phyloP scores from a whole-genome alignment of 2,888 invertebrate species.

The Acholoe squamosa region DNA sequence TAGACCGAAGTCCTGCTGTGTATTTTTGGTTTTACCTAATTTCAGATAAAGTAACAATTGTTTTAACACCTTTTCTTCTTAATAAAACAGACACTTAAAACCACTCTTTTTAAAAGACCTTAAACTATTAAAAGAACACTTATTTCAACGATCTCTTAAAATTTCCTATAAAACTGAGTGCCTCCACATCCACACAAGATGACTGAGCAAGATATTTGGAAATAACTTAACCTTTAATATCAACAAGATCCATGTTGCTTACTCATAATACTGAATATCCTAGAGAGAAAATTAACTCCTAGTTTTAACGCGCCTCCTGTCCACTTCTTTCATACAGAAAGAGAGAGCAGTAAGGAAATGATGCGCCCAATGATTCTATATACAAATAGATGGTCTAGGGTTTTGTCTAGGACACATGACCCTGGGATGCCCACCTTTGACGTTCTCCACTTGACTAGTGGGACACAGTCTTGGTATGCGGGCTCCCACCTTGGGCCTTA shows the following conservation, averaged over 20 bases:
- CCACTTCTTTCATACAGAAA: background rate
- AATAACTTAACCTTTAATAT: constrained; percentile 40
- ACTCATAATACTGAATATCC: constrained; percentile 56
- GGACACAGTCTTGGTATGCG: constrained; percentile 18
- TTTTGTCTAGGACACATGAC: constrained; percentile 23
- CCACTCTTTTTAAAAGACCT: background rate
- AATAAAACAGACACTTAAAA: background rate
- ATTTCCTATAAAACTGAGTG: background rate
- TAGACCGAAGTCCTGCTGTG: constrained; percentile 26
- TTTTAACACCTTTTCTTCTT: constrained; percentile 32
- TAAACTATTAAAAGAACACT: background rate
- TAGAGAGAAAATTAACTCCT: background rate
- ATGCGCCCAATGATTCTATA: background rate
- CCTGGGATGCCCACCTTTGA: background rate
- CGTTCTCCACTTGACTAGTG: constrained; percentile 18
- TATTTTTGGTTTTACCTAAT: background rate
- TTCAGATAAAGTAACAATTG: background rate
- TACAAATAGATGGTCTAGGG: constrained; percentile 23
- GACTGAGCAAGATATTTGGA: constrained; percentile 43
- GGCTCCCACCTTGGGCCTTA: background rate
- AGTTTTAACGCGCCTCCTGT: background rate
- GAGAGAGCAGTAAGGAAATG: background rate
- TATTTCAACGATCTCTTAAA: background rate
- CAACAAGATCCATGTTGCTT: constrained; percentile 12
- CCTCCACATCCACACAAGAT: constrained; percentile 48